Evolutionary conservation across 2,797 vertebrate species (phyloP), one percentile per base, ranked within the genome.

Genomic region (Gallirallus australis): DNA sequence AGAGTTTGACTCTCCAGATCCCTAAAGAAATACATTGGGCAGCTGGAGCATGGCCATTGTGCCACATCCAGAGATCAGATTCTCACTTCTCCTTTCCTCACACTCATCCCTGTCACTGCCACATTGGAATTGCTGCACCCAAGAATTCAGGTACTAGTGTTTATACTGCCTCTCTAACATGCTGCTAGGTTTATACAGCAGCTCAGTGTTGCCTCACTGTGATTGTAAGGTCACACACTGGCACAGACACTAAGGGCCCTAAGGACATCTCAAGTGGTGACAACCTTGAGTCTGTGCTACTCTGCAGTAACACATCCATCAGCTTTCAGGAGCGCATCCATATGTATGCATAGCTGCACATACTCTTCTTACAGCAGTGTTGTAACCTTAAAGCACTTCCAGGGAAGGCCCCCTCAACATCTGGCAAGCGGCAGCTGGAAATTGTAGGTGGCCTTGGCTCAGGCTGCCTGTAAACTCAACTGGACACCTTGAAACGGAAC

Each of bases 141-240:
- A 1, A 40, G 23, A 82, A 1, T 4, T 10, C 37, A 78, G 56
- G 47, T 50, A 21, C 37, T 33, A 27, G 3, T 6, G 5, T 39
- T 56, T 40, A 35, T 6, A 13, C 1, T 54, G 57, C 27, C 61
- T 65, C 15, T 42, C 18, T 37, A 65, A 40, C 6, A 56, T 0
- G 1, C 24, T 37, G 27, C 25, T 16, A 40, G 28, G 42, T 28
- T 77, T 0, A 0, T 11, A 54, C 5, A n/a, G 8, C 65, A 87
- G 37, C 33, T 84, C 19, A 48, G 20, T 16, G 47, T 45, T 53
- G 42, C 48, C 39, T 82, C 77, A 35, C 30, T 37, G 35, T 50
- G 27, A 25, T 4, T 54, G 7, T 48, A 59, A 59, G 23, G 66
- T 35, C 61, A 81, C 20, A 40, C 7, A 13, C 17, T 12, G 52